Evolutionary conservation across 1,140 invertebrate genomes (phyloP).

Genomic region (Caerostris extrusa): DNA sequence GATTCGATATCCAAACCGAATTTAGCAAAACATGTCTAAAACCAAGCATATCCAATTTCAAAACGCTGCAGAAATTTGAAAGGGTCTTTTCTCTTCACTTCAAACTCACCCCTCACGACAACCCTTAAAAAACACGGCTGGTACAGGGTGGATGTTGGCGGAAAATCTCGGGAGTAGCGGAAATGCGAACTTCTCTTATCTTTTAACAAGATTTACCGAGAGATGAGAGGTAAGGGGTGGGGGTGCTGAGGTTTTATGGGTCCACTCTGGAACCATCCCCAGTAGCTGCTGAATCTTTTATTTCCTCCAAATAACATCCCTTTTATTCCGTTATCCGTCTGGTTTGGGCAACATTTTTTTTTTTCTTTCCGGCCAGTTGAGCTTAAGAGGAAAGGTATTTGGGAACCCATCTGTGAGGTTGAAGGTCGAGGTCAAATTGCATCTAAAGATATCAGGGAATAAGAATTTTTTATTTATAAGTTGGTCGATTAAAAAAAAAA

Average conservation of each 20-base stretch:
- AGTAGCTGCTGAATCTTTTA: conserved; percentile 8
- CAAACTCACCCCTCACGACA: too few species aligned
- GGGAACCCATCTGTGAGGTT: not conserved
- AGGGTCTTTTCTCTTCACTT: too few species aligned
- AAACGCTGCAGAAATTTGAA: too few species aligned
- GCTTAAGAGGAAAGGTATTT: not conserved
- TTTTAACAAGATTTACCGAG: conserved; percentile 30
- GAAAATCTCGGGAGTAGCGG: not conserved
- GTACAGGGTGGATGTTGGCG: not conserved
- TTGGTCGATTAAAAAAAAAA: too few species aligned
- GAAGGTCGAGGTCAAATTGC: not conserved
- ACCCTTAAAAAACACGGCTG: not conserved
- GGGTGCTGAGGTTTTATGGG: not conserved
- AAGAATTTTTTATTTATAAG: too few species aligned
- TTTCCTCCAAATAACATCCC: not conserved
- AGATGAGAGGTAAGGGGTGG: not conserved
- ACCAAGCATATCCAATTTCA: too few species aligned
- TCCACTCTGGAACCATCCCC: not conserved
- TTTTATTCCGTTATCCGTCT: not conserved
- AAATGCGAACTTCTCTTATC: conserved; percentile 1
- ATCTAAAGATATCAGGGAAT: not conserved
- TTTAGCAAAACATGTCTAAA: too few species aligned
- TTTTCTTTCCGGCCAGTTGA: not conserved
- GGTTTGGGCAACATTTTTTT: not conserved
- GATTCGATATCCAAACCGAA: too few species aligned